Percentiles rank a stretch among this genome's conserved stretches.
These are phyloP conservation scores for Meleagris gallopavo DNA, from an alignment of 2,113 vertebrate species.

Conservation along the genomic window DNA sequence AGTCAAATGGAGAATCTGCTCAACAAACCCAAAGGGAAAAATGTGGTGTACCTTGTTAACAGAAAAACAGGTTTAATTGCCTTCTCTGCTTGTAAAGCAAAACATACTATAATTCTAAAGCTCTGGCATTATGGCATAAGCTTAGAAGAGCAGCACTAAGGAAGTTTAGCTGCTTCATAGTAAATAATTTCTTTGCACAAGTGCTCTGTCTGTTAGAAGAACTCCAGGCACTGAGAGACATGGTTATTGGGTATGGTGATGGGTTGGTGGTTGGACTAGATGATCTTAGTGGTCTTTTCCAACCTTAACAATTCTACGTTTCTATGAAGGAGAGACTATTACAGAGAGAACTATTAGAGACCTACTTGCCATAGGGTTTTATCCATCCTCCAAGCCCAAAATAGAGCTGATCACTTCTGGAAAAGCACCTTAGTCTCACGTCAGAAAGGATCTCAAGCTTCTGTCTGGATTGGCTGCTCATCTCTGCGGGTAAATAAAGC, in stretches of 20 bases:
- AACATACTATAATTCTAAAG: background rate
- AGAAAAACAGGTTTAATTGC: background rate
- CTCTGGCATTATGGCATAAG: background rate
- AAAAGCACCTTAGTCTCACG: background rate
- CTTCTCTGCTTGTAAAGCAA: background rate
- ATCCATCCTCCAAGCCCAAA: background rate
- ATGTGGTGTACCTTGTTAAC: background rate
- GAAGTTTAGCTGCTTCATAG: background rate
- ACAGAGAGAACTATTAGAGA: background rate
- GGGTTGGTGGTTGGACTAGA: too few species aligned
- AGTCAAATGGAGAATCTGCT: background rate
- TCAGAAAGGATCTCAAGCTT: background rate
- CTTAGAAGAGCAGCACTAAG: background rate
- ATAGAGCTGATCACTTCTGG: background rate
- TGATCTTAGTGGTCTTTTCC: too few species aligned
- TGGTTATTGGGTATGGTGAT: too few species aligned
- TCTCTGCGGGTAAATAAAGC: background rate
- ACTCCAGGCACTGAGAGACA: too few species aligned
- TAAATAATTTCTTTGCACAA: background rate
- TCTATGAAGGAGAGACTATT: background rate
- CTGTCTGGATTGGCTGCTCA: background rate
- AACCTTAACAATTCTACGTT: too few species aligned
- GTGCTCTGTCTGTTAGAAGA: background rate
- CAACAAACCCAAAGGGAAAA: background rate
- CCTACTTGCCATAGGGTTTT: background rate